phyloP scores from a whole-genome alignment of 53 echinoderm and acorn worm species.

The Pentamera pediparva region DNA sequence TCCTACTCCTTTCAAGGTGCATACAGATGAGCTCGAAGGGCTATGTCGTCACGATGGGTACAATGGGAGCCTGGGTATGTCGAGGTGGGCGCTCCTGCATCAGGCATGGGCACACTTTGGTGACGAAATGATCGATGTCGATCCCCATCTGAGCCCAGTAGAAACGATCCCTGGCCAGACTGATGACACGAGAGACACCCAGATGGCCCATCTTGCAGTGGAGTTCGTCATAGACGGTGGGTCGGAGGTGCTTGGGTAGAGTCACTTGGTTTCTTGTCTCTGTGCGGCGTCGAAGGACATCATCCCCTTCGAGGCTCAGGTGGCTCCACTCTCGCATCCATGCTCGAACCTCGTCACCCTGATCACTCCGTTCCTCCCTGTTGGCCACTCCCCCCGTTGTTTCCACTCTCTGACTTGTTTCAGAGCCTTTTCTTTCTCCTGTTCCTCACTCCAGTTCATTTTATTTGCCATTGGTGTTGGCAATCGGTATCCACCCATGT shows the following conservation, averaged over 20 bases:
- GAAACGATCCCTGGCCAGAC: slow-evolving; percentile 37
- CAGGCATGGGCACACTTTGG: neutral
- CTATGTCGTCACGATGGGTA: neutral
- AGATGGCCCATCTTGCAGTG: slow-evolving; percentile 36
- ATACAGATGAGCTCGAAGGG: slow-evolving; percentile 8
- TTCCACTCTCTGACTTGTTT: slow-evolving; percentile 25
- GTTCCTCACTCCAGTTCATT: neutral
- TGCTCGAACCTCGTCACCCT: neutral
- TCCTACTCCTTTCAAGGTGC: slow-evolving; percentile 11
- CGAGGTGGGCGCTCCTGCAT: neutral
- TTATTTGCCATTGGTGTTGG: too few relatives aligned
- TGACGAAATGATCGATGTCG: slow-evolving; percentile 3
- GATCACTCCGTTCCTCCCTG: neutral
- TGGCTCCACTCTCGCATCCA: slow-evolving; percentile 45
- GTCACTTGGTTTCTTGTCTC: slow-evolving; percentile 15
- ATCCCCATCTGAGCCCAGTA: slow-evolving; percentile 42
- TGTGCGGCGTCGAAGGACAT: slow-evolving; percentile 25
- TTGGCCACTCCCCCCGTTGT: slow-evolving; percentile 14
- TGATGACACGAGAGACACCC: slow-evolving; percentile 12
- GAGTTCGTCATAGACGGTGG: slow-evolving; percentile 4
- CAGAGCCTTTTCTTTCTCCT: slow-evolving; percentile 29
- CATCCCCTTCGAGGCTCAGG: slow-evolving; percentile 24
- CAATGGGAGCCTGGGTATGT: neutral
- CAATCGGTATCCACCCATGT: too few relatives aligned
- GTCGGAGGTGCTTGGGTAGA: slow-evolving; percentile 9